Evolutionary conservation across 1,140 invertebrate genomes (phyloP), one percentile per base, ranked within the genome.

Genomic region (Microplitis mediator): DNA sequence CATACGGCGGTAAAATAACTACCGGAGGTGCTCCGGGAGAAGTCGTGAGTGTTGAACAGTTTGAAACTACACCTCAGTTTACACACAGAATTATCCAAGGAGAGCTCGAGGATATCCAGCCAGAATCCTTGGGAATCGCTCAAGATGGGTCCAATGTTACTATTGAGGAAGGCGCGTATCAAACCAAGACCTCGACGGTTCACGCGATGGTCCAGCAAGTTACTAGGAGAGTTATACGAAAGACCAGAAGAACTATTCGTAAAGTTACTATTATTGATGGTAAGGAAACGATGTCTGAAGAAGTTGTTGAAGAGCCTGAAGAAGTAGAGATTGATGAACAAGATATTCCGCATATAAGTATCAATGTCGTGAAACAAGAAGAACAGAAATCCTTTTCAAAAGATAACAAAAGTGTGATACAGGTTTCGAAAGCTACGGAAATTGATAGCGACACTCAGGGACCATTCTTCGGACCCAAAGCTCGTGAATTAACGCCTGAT

Each of bases 231-330:
- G 90, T 94, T 35, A 92, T 94, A 58, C 90, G 92, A 75, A 94
- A 91, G 81, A 93, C 90, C 61, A 90, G 91, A 61, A 91, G 91
- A 77, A 92, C 93, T 58, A 93, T 94, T 52, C 88, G 93, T 64
- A 91, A 91, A 77, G 89, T 94, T 4, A 91, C 92, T 0, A 92
- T 95, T 6, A 91, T 95, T 68, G 92, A 96, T 82, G 94, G 94
- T 0, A 93, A 94, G 86, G 93, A 95, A 84, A 91, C 92, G 76
- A 90, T 94, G 0, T 92, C 91, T 8, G 94, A 95, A 85, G 94
- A 95, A 86, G 86, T 95, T 3, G 87, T 95, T 71, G 92, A 95
- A 84, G 93, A 95, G 86, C 92, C 94, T 23, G 92, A 95, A 79
- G 92, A 94, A 84, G 85, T 95, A 35, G 93, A 95, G 86, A 88